Evolutionary conservation across 2,113 vertebrate genomes (phyloP), one percentile per base, ranked within the genome.

Genomic region (Craseonycteris thonglongyai): DNA sequence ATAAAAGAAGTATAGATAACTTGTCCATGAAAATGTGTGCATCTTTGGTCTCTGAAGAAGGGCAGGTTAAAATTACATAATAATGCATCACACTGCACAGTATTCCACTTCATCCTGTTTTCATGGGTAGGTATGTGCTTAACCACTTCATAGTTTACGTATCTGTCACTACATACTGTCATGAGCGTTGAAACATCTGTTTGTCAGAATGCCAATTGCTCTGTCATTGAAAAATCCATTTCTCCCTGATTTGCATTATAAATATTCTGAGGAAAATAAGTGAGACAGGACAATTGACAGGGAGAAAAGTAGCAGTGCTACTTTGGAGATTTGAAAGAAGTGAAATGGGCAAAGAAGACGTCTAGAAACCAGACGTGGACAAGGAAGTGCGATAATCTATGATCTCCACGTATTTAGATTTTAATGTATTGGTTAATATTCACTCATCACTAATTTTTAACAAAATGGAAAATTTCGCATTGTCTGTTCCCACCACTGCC

Each of bases 241-340:
- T 76, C 38, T 68, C 40, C 35, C 8, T 33, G 33, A 40, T 28
- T 84, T 58, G 65, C 19, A 83, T 45, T 61, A 21, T 69, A 61
- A 87, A 35, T 33, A 40, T 61, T 63, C 65, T 51, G 14, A 28
- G 10, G 49, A 33, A 80, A 72, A n/a, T 28, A 35, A n/a, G n/a
- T 18, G 63, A 5, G 35, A 78, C 19, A 66, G 45, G 26, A 21
- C n/a, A 40, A 33, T 12, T 56, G 81, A 72, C 49, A 58, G 56
- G 68, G 58, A 90, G 58, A 30, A 90, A 92, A 86, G 47, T 5
- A 59, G 54, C 63, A 26, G 1, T 21, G 19, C 35, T 90, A 18
- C 28, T 88, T 11, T 28, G 79, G 87, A 76, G 72, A 92, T 71
- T 75, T 82, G 61, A 75, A 91, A 56, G 61, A 54, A 89, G 42